A percentile compares a stretch with the other conserved stretches of the same genome.
Evolutionary conservation across 1,140 invertebrate species (phyloP).

Genomic region (Venturia canescens): DNA sequence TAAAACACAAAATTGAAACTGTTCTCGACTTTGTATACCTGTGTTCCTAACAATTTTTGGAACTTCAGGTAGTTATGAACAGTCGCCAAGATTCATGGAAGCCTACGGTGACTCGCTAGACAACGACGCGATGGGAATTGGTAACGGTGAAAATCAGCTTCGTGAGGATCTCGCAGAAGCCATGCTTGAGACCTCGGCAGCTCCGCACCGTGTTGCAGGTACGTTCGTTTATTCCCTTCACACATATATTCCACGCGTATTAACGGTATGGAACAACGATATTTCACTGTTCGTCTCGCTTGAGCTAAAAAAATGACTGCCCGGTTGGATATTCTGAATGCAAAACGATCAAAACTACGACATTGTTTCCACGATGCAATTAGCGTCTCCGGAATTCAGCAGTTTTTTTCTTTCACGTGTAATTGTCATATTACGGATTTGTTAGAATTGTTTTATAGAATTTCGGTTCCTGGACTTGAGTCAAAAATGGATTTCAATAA

Average conservation of each 20-base stretch:
- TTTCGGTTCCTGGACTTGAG: too few species aligned
- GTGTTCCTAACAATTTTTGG: conserved; percentile 3
- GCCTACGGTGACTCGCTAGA: conserved; percentile 82
- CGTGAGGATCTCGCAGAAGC: conserved; percentile 95
- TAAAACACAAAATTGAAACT: too few species aligned
- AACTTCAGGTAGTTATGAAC: conserved; percentile 89
- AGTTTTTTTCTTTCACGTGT: too few species aligned
- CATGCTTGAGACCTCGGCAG: conserved; percentile 89
- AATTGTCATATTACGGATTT: too few species aligned
- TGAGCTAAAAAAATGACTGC: too few species aligned
- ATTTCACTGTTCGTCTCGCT: conserved; percentile 5
- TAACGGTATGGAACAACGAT: conserved; percentile 21
- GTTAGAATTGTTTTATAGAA: too few species aligned
- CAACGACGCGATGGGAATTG: conserved; percentile 75
- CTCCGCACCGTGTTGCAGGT: conserved; percentile 79
- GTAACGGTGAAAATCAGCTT: conserved; percentile 85
- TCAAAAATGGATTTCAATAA: not conserved
- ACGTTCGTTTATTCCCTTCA: conserved; percentile 57
- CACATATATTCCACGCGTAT: conserved; percentile 19
- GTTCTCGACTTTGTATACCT: conserved; percentile 4
- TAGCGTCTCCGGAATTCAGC: too few species aligned
- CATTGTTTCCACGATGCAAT: too few species aligned
- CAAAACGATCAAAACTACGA: too few species aligned
- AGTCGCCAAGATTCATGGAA: conserved; percentile 90
- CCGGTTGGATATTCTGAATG: too few species aligned